Conservation (phyloP, 2,888 invertebrate species). For the Dinocampus coccinellae region DNA sequence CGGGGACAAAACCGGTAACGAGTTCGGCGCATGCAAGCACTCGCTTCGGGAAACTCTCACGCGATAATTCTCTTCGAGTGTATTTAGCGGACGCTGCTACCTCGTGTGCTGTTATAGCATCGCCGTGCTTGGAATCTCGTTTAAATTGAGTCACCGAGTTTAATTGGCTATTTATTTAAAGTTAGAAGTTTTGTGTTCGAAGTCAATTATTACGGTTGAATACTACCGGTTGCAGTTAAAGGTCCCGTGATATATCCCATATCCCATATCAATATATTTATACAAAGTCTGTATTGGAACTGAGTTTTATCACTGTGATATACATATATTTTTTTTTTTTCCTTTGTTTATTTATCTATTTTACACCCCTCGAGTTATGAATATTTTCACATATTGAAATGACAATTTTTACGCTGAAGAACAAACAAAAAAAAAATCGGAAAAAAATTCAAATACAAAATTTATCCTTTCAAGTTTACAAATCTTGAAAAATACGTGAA, state of each 20-base stretch:
- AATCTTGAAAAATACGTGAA: no score
- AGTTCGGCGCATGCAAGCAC: conserved; percentile 57
- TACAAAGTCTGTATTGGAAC: no score
- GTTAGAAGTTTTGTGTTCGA: conserved; percentile 29
- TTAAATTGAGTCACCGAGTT: conserved; percentile 32
- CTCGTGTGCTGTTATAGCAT: conserved; percentile 21
- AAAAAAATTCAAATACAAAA: no score
- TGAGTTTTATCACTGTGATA: no score
- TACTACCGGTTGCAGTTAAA: background rate
- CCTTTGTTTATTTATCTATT: no score
- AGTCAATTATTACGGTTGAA: conserved; percentile 24
- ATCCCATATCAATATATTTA: no score
- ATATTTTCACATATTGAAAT: no score
- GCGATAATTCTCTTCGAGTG: conserved; percentile 52
- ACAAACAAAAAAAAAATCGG: no score
- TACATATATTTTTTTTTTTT: no score
- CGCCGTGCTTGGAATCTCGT: conserved; percentile 24
- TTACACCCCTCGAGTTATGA: no score
- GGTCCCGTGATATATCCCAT: background rate
- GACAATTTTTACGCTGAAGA: no score
- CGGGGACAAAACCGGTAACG: conserved; percentile 61
- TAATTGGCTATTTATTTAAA: conserved; percentile 37
- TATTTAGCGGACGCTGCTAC: conserved; percentile 45
- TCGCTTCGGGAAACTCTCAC: conserved; percentile 51
- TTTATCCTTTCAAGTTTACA: no score